These are phyloP conservation scores for Lithophane leautieri DNA, from an alignment of 2,888 invertebrate species.

Conservation along the genomic window DNA sequence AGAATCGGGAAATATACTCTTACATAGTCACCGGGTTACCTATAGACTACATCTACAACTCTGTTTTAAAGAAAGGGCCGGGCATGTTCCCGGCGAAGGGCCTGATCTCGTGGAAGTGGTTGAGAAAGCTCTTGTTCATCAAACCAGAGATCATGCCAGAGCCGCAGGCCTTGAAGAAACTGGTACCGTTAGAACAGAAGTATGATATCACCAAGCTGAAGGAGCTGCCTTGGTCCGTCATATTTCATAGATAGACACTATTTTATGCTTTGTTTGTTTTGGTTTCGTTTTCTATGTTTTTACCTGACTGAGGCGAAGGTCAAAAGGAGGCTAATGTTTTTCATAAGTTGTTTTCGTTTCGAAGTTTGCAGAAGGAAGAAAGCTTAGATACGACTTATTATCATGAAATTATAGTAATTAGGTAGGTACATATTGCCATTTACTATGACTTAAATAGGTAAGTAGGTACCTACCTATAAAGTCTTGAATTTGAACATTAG, in stretches of 20 bases:
- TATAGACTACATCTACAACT: slow-evolving; percentile 83
- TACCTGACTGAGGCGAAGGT: neutral
- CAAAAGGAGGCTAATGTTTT: neutral
- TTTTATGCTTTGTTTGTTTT: neutral
- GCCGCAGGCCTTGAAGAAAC: slow-evolving; percentile 52
- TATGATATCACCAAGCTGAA: slow-evolving; percentile 79
- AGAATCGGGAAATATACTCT: slow-evolving; percentile 78
- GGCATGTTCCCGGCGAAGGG: slow-evolving; percentile 65
- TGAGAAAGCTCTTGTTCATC: slow-evolving; percentile 61
- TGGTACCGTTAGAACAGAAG: slow-evolving; percentile 74
- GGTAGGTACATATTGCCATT: neutral
- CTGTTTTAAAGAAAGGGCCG: slow-evolving; percentile 71
- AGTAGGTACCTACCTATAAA: no score
- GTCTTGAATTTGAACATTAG: neutral
- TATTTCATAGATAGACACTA: slow-evolving; percentile 74
- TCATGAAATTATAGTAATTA: neutral
- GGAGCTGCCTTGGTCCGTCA: slow-evolving; percentile 85
- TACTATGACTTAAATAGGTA: neutral
- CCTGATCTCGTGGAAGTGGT: slow-evolving; percentile 64
- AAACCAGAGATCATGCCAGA: slow-evolving; percentile 68
- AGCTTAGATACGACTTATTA: neutral
- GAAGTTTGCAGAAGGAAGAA: neutral
- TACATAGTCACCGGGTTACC: slow-evolving; percentile 82
- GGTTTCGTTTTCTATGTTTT: neutral
- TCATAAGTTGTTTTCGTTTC: neutral